Evolutionary conservation across 2,113 vertebrate genomes (phyloP).

Genomic region (Gracilinanus agilis): DNA sequence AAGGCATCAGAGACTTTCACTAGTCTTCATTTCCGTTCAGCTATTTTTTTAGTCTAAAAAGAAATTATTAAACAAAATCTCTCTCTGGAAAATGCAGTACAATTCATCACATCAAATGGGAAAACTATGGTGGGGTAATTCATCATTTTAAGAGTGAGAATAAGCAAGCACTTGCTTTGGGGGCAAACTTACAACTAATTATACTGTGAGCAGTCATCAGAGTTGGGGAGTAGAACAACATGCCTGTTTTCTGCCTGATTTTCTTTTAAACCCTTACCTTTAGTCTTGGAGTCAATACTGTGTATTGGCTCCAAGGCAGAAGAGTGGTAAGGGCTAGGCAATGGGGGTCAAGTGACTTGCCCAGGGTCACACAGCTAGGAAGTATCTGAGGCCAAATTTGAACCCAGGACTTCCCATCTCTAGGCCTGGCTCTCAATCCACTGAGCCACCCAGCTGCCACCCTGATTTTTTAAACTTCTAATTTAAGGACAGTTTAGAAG

Average conservation of each 20-base stretch:
- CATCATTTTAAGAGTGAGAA: constrained; percentile 39
- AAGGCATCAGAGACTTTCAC: not conserved
- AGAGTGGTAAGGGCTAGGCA: too few relatives aligned
- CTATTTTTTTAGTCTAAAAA: constrained; percentile 50
- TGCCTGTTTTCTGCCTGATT: constrained; percentile 11
- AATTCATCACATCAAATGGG: constrained; percentile 13
- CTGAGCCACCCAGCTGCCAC: too few relatives aligned
- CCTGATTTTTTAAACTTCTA: constrained; percentile 43
- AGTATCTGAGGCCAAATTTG: too few relatives aligned
- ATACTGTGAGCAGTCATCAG: not conserved
- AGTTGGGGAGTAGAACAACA: not conserved
- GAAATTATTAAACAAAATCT: constrained; percentile 55
- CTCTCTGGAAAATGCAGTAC: constrained; percentile 9
- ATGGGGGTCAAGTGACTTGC: too few relatives aligned
- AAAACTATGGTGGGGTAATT: not conserved
- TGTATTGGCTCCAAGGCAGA: too few relatives aligned
- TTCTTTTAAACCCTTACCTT: too few relatives aligned
- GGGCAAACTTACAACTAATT: not conserved
- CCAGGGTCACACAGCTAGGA: too few relatives aligned
- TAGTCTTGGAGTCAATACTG: too few relatives aligned
- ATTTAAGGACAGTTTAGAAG: too few relatives aligned
- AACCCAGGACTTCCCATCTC: too few relatives aligned
- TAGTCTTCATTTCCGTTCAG: constrained; percentile 20
- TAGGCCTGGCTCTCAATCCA: too few relatives aligned
- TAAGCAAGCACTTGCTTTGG: not conserved